A percentile compares a stretch with the other conserved stretches of the same genome.
Conservation (phyloP, 2,797 vertebrate genomes). For the Salarias fasciatus region DNA sequence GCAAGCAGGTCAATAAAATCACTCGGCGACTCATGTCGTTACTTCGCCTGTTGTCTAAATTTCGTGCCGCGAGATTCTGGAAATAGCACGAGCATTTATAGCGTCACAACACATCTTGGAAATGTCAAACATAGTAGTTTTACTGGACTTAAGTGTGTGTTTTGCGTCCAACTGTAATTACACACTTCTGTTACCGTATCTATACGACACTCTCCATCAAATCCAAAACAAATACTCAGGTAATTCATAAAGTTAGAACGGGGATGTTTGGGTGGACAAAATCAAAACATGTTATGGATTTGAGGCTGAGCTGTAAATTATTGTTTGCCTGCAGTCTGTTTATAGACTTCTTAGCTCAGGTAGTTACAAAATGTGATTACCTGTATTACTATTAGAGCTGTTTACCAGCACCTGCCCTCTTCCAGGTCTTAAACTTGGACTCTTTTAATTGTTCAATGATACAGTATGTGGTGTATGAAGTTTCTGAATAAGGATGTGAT, state of each 20-base stretch:
- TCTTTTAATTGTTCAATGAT: neutral
- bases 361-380: constrained; percentile 59
- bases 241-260: constrained; percentile 41
- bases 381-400: constrained; percentile 43
- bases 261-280: constrained; percentile 50
- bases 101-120: constrained; percentile 48
- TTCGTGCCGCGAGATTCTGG: constrained; percentile 48
- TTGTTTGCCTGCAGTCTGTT: constrained; percentile 73
- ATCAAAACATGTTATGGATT: constrained; percentile 79
- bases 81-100: constrained; percentile 52
- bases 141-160: constrained; percentile 62
- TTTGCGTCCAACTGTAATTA: constrained; percentile 66
- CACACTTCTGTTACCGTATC: constrained; percentile 50
- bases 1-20: constrained; percentile 68
- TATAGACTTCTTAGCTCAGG: constrained; percentile 66
- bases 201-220: constrained; percentile 25
- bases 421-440: neutral
- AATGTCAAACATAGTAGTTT: constrained; percentile 60
- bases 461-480: neutral
- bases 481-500: neutral
- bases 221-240: constrained; percentile 44
- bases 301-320: constrained; percentile 73
- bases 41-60: constrained; percentile 61
- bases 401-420: constrained; percentile 46
- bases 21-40: constrained; percentile 67